Base-by-base conservation (phyloP, 2,888 invertebrate species). In the Parthenolecanium corni region DNA sequence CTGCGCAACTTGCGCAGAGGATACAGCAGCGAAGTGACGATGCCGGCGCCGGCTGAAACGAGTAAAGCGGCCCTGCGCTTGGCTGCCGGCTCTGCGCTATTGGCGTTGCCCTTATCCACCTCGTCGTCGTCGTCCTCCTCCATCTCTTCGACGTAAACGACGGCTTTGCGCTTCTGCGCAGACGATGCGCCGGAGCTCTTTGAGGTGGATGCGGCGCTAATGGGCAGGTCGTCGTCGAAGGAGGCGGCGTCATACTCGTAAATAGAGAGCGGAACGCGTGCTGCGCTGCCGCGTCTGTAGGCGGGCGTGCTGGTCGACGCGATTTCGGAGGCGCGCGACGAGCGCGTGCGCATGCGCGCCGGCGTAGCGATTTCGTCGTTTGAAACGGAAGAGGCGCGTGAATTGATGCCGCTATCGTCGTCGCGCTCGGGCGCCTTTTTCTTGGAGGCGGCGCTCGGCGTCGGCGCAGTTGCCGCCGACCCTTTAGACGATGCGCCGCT, bases 351-450 rank as follows among this genome's bases (percentile, higher is more conserved):
- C 21, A 47, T 47, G 9, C 58, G 38, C 3, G 56, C 40, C 49
- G 58, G 36, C 18, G 46, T 47, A 23, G 58, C 47, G 3, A 21
- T 40, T n/a, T 52, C 52, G n/a, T 58, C 58, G 38, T 47, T 58
- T 4, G 58, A 58, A 3, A 58, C 58, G 31, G 58, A 58, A 18
- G 58, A 58, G 16, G 58, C 46, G 16, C 58, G 20, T 20, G 58
- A 58, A 49, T 58, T 58, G 5, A 58, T 58, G 12, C 58, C 58
- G 58, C 58, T 58, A 21, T 58, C 58, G 58, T 58, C 49, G 18
- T 58, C 58, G 0, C 58, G 44, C 16, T 57, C 57, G 18, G 16
- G 9, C 3, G 25, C 20, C 9, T 20, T 46, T 25, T 57, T 46
- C 16, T 18, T 20, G 42, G 24, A n/a, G 6, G 23, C 16, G 20